Evolutionary conservation across 92 coral and sea anemone genomes (phyloP), one percentile per base, ranked within the genome.

Genomic region (Epizoanthus scotinus): DNA sequence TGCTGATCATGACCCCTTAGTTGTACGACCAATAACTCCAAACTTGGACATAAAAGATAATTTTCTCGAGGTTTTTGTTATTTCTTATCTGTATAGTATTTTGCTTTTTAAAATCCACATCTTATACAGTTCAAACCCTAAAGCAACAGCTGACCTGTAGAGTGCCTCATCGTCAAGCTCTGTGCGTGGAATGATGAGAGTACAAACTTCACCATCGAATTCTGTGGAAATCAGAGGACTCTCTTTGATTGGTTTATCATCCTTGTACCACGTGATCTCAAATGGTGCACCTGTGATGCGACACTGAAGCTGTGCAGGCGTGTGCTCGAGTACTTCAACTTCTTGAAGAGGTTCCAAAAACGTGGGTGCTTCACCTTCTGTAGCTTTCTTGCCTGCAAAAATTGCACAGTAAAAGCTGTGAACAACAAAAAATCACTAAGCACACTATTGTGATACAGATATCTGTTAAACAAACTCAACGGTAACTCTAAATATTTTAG

Each of bases 131-230:
- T 34, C 40, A 34, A 34, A 34, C 1, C 40, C 50, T 44, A 8
- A 7, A 44, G 2, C 14, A 13, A 47, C 14, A 47, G 52, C 78
- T 58, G 19, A 75, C 81, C 82, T 73, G 78, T 91, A 91, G 63
- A 85, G 82, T 24, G 90, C 95, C 83, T 91, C 95, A 65, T 91
- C 95, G 24, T 89, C 93, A 25, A 90, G 71, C 42, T 68, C 89
- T 70, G 91, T 86, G 19, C 71, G 85, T 14, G 77, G 84, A 73
- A 91, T 91, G 67, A 77, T 72, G 52, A 91, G 89, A 78, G 70
- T 68, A 72, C 91, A 86, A 34, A 86, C 87, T 22, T 72, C 83
- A 27, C 86, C 88, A 36, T 84, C 87, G 49, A 88, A 78, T 12
- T 78, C 72, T 12, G 68, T 72, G 19, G 86, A 78, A 18, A 79